Percentiles rank a stretch among this genome's conserved stretches.
phyloP scores from a whole-genome alignment of 2,797 vertebrate genomes.

The Hapalemur alaotrensis region DNA sequence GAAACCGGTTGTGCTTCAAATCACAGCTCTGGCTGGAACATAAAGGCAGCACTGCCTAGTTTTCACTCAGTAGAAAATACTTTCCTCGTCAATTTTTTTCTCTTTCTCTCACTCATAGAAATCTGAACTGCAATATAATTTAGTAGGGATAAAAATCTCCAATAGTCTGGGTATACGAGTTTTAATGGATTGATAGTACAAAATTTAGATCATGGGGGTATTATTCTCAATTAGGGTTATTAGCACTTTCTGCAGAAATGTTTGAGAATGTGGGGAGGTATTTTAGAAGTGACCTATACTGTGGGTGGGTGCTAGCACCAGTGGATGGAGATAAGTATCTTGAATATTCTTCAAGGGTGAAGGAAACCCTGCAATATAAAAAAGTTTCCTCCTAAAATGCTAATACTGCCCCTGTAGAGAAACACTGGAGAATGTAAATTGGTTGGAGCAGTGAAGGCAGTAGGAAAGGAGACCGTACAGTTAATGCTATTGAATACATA shows the following conservation, averaged over 20 bases:
- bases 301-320: neutral
- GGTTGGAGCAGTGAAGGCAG: neutral
- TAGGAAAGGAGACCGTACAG: neutral
- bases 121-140: neutral
- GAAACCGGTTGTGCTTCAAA: neutral
- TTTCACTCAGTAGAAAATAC: neutral
- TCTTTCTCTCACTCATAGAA: neutral
- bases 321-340: neutral
- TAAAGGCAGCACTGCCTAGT: neutral
- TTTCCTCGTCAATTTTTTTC: neutral
- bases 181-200: neutral
- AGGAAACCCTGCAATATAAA: neutral
- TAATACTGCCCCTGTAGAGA: neutral
- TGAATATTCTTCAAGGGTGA: neutral
- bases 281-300: neutral
- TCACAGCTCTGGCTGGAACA: neutral
- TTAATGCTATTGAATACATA: neutral
- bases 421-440: neutral
- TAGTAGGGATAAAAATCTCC: neutral
- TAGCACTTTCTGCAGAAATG: neutral
- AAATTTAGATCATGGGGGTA: neutral
- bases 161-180: neutral
- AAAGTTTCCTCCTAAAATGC: neutral
- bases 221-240: neutral
- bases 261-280: neutral